Base-by-base conservation (phyloP, 2,797 vertebrate genomes). In the Schizopygopsis pylzovi region DNA sequence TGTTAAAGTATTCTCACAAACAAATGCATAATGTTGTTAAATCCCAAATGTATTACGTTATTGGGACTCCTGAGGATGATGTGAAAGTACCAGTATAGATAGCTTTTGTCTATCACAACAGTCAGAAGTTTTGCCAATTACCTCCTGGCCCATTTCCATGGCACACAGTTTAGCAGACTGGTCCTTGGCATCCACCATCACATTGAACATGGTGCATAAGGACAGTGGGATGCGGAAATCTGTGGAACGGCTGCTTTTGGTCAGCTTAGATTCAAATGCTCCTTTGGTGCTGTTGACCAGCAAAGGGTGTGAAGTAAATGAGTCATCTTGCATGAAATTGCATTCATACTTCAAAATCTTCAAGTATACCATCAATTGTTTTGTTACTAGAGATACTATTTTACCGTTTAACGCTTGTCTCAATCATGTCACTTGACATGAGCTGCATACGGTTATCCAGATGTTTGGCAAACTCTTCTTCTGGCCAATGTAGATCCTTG, bases 201-300 rank as follows among this genome's bases (percentile, higher is more conserved):
- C 98, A 88, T 99, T 99, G 95, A 99, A 99, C 98, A 99, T 99
- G 94, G 98, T 99, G 97, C 98, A 99, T 96, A 99, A 96, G 94
- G 98, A 97, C 89, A 98, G 97, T 92, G 98, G 97, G 92, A 99
- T 97, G 94, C 98, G 97, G 94, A 99, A 99, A 96, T 99, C 98
- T 94, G 98, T 99, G 91, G 97, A 97, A 94, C 97, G 97, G 95
- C 97, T 99, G 95, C 97, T 99, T 95, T 99, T 99, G 93, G 98
- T 88, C 94, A 99, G 95, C 93, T 99, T 99, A 90, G 97, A 97
- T 96, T 99, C 98, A 94, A 99, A 99, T n/a, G 98, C 98, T 97
- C 96, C 97, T 94, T 97, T 96, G 86, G 98, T 99, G 95, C 98
- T 99, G 83, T 89, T 88, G 80, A 83, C 63, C 83, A 79, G 43